A percentile compares a stretch with the other conserved stretches of the same genome.
Conservation (phyloP, 2,888 invertebrate genomes). For the Coenonympha arcania region DNA sequence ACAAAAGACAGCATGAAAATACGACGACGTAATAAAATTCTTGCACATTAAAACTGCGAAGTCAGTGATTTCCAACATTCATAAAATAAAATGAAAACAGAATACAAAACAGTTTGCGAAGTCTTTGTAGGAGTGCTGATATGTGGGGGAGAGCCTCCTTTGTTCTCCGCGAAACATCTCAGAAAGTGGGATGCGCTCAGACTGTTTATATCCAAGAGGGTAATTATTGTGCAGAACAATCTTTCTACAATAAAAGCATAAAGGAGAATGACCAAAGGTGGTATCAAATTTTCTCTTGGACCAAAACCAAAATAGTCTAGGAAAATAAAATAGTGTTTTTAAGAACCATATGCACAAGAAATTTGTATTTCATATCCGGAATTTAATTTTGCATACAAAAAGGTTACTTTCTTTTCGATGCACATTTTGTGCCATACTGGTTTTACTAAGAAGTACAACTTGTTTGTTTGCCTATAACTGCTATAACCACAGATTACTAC, state of each 20-base stretch:
- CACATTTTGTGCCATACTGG: no score
- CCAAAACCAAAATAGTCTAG: no score
- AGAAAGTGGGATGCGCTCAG: slow-evolving; percentile 19
- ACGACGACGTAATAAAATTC: neutral
- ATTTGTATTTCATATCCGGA: no score
- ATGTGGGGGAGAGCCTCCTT: slow-evolving; percentile 20
- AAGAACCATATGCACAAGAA: no score
- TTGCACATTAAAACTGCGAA: slow-evolving; percentile 1
- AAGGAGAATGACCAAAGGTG: no score
- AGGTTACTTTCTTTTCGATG: no score
- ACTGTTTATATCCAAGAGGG: slow-evolving; percentile 17
- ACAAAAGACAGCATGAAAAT: neutral
- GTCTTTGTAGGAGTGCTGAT: slow-evolving; percentile 21
- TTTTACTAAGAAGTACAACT: no score
- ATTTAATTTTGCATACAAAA: no score
- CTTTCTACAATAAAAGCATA: slow-evolving; percentile 7
- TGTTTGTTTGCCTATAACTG: no score
- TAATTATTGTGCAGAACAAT: slow-evolving; percentile 10
- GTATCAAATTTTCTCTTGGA: neutral
- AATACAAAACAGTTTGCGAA: slow-evolving; percentile 24
- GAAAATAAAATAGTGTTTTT: no score
- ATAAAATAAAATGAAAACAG: slow-evolving; percentile 21
- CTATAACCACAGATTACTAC: no score
- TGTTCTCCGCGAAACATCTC: slow-evolving; percentile 25
- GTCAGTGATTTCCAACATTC: slow-evolving; percentile 13